Conservation (phyloP, 2,888 invertebrate species). For the Papilio protenor region DNA sequence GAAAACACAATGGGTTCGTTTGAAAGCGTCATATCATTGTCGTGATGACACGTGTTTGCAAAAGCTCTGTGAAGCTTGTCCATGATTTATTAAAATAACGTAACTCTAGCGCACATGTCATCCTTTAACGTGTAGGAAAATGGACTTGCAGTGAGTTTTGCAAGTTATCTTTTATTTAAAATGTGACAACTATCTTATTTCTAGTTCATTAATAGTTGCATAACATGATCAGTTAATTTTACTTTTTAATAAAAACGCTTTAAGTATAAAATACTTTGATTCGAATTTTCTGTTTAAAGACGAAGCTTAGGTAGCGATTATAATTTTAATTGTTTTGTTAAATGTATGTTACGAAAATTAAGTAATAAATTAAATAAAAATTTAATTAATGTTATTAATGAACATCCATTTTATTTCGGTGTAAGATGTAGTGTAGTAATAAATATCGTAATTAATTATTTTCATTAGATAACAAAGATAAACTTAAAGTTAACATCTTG, state of each 20-base stretch:
- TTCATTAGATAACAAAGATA: conserved; percentile 19
- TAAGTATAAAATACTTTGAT: background rate
- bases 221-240: background rate
- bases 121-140: conserved; percentile 17
- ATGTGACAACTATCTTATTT: background rate
- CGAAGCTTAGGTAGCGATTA: background rate
- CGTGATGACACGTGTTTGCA: conserved; percentile 58
- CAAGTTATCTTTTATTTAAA: background rate
- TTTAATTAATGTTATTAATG: background rate
- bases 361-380: background rate
- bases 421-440: background rate
- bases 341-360: background rate
- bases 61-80: conserved; percentile 52
- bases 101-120: conserved; percentile 14
- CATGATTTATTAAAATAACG: conserved; percentile 42
- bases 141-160: background rate
- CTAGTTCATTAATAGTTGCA: background rate
- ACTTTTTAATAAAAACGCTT: background rate
- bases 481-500: conserved; percentile 15
- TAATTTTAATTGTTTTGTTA: background rate
- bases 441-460: conserved; percentile 4
- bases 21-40: conserved; percentile 60
- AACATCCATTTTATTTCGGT: background rate
- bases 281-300: background rate
- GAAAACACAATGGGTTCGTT: conserved; percentile 68